These are phyloP conservation scores for Plectrocnemia conspersa DNA, from an alignment of 1,140 invertebrate species.

Conservation along the genomic window DNA sequence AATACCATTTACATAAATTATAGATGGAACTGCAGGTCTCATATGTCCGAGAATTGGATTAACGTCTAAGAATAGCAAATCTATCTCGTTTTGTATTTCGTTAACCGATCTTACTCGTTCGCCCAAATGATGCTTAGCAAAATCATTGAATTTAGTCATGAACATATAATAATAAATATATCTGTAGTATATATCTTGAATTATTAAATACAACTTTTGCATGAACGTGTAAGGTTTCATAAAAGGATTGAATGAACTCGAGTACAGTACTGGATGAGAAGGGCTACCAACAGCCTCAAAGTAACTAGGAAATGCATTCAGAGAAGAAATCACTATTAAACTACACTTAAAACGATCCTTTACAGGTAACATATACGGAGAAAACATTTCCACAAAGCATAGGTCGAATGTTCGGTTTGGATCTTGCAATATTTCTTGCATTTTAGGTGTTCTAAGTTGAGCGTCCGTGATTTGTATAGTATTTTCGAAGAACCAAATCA, in stretches of 20 bases:
- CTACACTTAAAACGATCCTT: constrained; percentile 39
- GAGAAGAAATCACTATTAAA: constrained; percentile 37
- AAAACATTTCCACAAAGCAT: constrained; percentile 38
- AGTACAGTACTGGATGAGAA: constrained; percentile 38
- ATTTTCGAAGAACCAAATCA: no score
- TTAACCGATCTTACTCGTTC: constrained; percentile 33
- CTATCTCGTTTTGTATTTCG: constrained; percentile 34
- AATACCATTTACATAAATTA: constrained; percentile 31
- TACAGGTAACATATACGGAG: constrained; percentile 36
- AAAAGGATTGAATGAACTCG: constrained; percentile 30
- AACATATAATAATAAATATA: constrained; percentile 16
- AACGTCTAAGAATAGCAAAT: constrained; percentile 38
- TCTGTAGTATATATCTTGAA: constrained; percentile 31
- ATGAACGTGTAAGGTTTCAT: constrained; percentile 33
- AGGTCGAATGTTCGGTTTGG: constrained; percentile 41
- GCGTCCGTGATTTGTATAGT: constrained; percentile 19
- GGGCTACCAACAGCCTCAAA: constrained; percentile 39
- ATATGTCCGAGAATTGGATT: constrained; percentile 36
- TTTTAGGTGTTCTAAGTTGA: constrained; percentile 27
- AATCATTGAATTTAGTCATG: constrained; percentile 31
- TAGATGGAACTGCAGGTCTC: constrained; percentile 32
- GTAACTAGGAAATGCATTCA: constrained; percentile 27
- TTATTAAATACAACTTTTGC: constrained; percentile 38
- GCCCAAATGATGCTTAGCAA: constrained; percentile 38
- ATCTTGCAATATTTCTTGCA: constrained; percentile 38